phyloP scores from a whole-genome alignment of 2,113 vertebrate species.

The Pipra filicauda region DNA sequence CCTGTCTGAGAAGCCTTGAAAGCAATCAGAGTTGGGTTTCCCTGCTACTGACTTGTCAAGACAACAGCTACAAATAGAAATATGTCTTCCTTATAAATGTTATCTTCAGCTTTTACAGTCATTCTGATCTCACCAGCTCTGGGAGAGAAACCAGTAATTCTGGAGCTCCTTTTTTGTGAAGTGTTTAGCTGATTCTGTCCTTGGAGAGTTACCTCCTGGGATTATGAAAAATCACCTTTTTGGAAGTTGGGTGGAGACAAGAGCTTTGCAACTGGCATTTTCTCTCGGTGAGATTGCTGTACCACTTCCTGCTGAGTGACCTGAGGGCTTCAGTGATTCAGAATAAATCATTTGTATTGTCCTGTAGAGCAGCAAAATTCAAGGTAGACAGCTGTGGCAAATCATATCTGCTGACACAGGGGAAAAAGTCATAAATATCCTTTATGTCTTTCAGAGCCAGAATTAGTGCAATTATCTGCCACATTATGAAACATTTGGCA shows the following conservation, averaged over 20 bases:
- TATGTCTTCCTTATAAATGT: neutral
- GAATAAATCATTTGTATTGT: neutral
- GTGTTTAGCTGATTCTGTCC: neutral
- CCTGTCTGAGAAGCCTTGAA: neutral
- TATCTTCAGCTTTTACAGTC: neutral
- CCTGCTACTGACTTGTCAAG: neutral
- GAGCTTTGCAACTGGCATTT: neutral
- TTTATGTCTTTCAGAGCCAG: neutral
- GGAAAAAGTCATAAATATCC: neutral
- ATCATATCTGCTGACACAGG: neutral
- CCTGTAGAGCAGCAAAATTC: neutral
- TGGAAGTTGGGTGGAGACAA: rapidly evolving
- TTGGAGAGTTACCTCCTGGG: neutral
- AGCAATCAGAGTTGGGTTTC: neutral
- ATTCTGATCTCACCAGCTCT: neutral
- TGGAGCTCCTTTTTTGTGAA: neutral
- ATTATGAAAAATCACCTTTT: neutral
- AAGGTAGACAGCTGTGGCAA: neutral
- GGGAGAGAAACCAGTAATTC: neutral
- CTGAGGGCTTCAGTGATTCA: neutral
- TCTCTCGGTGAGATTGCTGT: neutral
- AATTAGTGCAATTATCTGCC: neutral
- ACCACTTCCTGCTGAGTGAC: neutral
- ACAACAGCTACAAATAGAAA: neutral
- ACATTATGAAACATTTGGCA: neutral